Evolutionary conservation across 2,113 vertebrate species (phyloP).

Genomic region (Gymnorhina tibicen): DNA sequence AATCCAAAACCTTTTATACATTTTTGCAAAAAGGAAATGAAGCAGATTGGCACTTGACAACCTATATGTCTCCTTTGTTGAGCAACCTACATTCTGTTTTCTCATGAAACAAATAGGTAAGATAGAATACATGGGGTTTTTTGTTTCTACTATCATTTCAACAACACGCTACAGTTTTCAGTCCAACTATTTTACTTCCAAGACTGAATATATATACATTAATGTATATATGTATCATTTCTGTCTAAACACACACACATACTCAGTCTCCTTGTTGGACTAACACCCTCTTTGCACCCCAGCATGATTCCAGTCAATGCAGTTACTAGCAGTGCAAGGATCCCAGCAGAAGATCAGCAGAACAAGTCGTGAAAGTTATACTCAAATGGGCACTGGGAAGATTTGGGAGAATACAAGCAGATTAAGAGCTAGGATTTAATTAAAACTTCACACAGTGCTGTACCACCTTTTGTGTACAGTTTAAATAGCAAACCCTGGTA

Average conservation of each 20-base stretch:
- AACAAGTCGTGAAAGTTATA: not conserved
- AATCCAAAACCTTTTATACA: not conserved
- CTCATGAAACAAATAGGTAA: not conserved
- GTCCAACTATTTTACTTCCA: not conserved
- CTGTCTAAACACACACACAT: not conserved
- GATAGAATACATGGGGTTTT: fast-evolving
- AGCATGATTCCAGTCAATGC: not conserved
- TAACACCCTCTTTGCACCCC: not conserved
- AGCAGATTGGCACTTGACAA: not conserved
- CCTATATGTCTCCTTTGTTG: not conserved
- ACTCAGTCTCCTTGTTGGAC: not conserved
- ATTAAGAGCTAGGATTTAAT: not conserved
- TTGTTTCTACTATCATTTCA: not conserved
- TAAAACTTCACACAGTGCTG: not conserved
- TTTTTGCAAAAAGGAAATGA: not conserved
- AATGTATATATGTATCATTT: not conserved
- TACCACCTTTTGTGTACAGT: not conserved
- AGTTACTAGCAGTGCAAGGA: not conserved
- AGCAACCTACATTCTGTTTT: not conserved
- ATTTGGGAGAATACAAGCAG: not conserved
- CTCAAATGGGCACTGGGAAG: not conserved
- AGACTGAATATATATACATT: not conserved
- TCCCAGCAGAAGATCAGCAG: not conserved
- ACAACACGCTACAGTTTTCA: not conserved
- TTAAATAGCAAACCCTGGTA: not conserved